Percentiles rank a stretch among this genome's conserved stretches.
phyloP scores from a whole-genome alignment of 2,113 vertebrate genomes.

The Climacteris rufus region DNA sequence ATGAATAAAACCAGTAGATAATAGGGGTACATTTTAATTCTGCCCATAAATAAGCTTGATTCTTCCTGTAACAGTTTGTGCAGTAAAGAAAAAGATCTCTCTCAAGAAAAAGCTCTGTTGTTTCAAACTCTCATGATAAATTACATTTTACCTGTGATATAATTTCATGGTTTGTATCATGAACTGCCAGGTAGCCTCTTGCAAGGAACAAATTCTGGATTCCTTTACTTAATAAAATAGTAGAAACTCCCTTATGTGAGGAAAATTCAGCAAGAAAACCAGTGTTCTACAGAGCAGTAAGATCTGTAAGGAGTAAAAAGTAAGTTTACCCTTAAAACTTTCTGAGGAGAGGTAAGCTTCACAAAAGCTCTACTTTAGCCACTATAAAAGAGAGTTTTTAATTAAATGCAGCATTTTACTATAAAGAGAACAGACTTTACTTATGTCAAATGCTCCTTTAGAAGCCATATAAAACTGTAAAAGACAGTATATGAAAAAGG shows the following conservation, averaged over 20 bases:
- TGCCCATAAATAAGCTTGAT: neutral
- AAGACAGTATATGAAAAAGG: slow-evolving; percentile 61
- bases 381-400: slow-evolving; percentile 59
- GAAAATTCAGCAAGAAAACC: neutral
- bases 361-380: slow-evolving; percentile 41
- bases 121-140: neutral
- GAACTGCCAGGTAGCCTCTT: neutral
- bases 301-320: slow-evolving; percentile 32
- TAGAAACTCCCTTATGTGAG: neutral
- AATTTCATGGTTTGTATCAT: neutral
- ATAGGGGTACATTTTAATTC: neutral
- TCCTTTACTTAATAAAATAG: slow-evolving; percentile 18
- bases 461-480: slow-evolving; percentile 61
- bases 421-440: slow-evolving; percentile 48
- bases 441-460: slow-evolving; percentile 66
- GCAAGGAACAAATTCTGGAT: slow-evolving; percentile 3
- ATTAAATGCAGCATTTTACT: slow-evolving; percentile 63
- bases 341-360: neutral
- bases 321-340: slow-evolving; percentile 23
- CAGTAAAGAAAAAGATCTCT: neutral
- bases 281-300: neutral
- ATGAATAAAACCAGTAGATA: neutral
- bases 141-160: neutral
- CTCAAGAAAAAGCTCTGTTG: neutral
- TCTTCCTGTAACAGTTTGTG: neutral